Evolutionary conservation across 2,888 invertebrate genomes (phyloP).

Genomic region (Hesperia comma): DNA sequence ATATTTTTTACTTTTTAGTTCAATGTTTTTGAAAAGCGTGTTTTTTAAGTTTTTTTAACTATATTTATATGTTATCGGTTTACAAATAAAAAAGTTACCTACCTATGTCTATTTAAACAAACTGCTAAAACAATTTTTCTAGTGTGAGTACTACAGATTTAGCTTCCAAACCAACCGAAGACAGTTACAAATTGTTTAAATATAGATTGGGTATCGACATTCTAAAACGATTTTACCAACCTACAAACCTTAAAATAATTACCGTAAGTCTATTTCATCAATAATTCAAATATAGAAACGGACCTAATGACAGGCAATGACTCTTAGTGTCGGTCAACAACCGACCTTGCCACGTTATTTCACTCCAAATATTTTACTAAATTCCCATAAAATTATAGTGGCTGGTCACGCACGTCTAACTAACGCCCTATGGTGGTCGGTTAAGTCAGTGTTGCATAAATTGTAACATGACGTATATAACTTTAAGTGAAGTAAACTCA

Average conservation of each 20-base stretch:
- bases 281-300: slow-evolving; percentile 56
- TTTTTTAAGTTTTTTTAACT: too few species aligned
- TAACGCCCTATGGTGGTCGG: slow-evolving; percentile 35
- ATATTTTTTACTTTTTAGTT: too few species aligned
- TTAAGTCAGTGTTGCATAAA: slow-evolving; percentile 35
- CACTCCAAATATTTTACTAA: slow-evolving; percentile 56
- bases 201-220: neutral
- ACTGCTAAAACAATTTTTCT: too few species aligned
- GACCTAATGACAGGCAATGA: slow-evolving; percentile 55
- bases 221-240: slow-evolving; percentile 1
- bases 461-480: slow-evolving; percentile 21
- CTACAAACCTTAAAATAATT: slow-evolving; percentile 47
- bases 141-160: too few species aligned
- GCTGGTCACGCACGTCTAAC: slow-evolving; percentile 61
- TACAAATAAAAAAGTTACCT: too few species aligned
- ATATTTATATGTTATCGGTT: too few species aligned
- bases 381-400: slow-evolving; percentile 68
- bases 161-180: too few species aligned
- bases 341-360: slow-evolving; percentile 70
- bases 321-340: slow-evolving; percentile 53
- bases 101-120: too few species aligned
- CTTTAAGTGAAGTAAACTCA: too few species aligned
- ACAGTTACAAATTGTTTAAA: too few species aligned
- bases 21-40: too few species aligned
- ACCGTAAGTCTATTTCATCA: slow-evolving; percentile 50